These are phyloP conservation scores for Dicrostonyx torquatus DNA, from an alignment of 2,797 vertebrate species.

Conservation along the genomic window DNA sequence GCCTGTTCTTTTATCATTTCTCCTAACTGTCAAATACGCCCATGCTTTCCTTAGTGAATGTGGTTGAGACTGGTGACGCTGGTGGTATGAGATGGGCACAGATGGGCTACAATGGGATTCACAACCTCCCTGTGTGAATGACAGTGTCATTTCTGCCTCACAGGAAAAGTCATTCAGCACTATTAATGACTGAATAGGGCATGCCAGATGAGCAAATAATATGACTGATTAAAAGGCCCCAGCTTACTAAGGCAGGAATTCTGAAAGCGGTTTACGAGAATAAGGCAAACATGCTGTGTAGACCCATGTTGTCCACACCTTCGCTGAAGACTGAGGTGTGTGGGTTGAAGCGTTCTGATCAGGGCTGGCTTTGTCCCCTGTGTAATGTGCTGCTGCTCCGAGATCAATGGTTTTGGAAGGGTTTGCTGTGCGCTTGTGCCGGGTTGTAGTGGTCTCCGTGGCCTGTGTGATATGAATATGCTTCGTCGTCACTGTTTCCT, in stretches of 20 bases:
- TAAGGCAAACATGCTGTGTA: not conserved
- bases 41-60: not conserved
- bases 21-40: slow-evolving; percentile 20
- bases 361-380: slow-evolving; percentile 90
- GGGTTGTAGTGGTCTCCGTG: slow-evolving; percentile 95
- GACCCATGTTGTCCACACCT: slow-evolving; percentile 86
- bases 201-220: slow-evolving; percentile 60
- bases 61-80: not conserved
- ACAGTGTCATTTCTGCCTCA: slow-evolving; percentile 34
- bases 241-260: not conserved
- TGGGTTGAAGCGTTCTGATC: slow-evolving; percentile 87
- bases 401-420: slow-evolving; percentile 97
- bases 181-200: slow-evolving; percentile 58
- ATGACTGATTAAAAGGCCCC: not conserved
- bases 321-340: slow-evolving; percentile 84
- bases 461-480: slow-evolving; percentile 96
- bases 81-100: not conserved
- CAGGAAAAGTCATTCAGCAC: slow-evolving; percentile 3
- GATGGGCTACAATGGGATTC: slow-evolving; percentile 9
- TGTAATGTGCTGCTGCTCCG: slow-evolving; percentile 96
- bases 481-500: slow-evolving; percentile 96
- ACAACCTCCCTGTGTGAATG: slow-evolving; percentile 19
- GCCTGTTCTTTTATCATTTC: not conserved
- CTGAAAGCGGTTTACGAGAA: slow-evolving; percentile 27
- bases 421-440: slow-evolving; percentile 93